phyloP scores from a whole-genome alignment of 2,888 invertebrate genomes.

The Tenthredo notha region DNA sequence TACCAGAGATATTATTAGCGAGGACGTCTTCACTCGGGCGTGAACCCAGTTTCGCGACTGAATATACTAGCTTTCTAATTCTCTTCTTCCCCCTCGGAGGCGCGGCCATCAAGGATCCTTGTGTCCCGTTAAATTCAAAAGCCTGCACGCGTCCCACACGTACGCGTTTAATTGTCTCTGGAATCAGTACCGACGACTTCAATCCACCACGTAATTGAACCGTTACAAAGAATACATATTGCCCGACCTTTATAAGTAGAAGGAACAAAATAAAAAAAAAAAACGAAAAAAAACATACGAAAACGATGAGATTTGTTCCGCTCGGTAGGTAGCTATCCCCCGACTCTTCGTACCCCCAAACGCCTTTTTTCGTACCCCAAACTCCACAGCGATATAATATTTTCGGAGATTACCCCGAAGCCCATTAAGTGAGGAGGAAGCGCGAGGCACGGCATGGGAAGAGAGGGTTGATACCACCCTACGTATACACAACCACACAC shows the following conservation, averaged over 20 bases:
- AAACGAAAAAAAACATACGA: neutral
- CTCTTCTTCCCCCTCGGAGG: constrained; percentile 1
- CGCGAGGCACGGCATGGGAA: constrained; percentile 24
- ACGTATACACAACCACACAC: too few relatives aligned
- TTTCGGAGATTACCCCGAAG: constrained; percentile 51
- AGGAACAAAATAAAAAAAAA: neutral
- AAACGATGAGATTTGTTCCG: constrained; percentile 7
- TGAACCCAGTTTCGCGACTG: constrained; percentile 54
- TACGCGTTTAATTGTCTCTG: constrained; percentile 49
- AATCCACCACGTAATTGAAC: neutral
- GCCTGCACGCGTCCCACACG: constrained; percentile 12
- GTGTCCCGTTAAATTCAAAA: neutral
- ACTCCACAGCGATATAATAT: constrained; percentile 26
- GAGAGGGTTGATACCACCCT: constrained; percentile 46
- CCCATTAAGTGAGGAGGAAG: constrained; percentile 46
- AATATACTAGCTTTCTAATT: constrained; percentile 51
- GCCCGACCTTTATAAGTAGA: neutral
- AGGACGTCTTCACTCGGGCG: constrained; percentile 60
- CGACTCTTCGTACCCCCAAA: neutral
- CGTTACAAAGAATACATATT: neutral
- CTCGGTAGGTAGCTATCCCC: neutral
- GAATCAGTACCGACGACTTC: constrained; percentile 41
- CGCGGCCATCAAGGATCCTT: neutral
- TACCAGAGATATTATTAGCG: constrained; percentile 62
- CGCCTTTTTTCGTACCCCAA: constrained; percentile 8